Conservation (phyloP, 2,113 vertebrate genomes). For the Hiodon tergisus region DNA sequence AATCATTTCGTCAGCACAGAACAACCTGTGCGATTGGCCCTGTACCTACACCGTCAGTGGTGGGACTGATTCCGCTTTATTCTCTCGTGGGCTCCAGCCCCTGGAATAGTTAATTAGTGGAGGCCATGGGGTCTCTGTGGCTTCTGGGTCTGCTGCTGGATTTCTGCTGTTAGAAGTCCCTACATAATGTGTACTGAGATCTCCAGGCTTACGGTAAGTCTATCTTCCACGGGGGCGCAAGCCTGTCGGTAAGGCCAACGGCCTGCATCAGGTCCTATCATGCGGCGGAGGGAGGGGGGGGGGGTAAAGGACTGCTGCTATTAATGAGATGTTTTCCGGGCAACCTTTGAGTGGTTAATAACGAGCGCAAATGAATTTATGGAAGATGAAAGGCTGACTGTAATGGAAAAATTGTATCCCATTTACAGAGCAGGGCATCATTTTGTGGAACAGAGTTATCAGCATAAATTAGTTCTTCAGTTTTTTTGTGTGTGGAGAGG, state of each 20-base stretch:
- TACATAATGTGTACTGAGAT: no score
- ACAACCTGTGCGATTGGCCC: neutral
- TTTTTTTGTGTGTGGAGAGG: no score
- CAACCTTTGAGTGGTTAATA: conserved; percentile 8
- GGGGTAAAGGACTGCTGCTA: neutral
- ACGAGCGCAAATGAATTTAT: conserved; percentile 9
- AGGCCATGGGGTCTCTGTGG: neutral
- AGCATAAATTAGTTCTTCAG: conserved; percentile 10
- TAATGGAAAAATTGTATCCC: conserved; percentile 12
- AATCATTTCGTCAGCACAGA: neutral
- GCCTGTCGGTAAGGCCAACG: neutral
- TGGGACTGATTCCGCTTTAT: neutral
- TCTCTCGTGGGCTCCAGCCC: no score
- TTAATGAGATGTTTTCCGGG: conserved; percentile 18
- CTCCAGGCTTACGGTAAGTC: no score
- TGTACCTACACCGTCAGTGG: neutral
- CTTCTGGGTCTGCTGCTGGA: neutral
- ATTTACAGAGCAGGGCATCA: neutral
- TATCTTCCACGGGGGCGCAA: no score
- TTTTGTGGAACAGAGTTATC: conserved; percentile 1
- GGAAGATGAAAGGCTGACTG: conserved; percentile 11
- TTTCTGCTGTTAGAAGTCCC: neutral
- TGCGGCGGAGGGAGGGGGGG: neutral
- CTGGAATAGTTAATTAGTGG: no score
- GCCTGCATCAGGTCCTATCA: neutral